A percentile compares a stretch with the other conserved stretches of the same genome.
These are phyloP conservation scores for Syncerus caffer DNA, from an alignment of 2,797 vertebrate genomes.

Conservation along the genomic window DNA sequence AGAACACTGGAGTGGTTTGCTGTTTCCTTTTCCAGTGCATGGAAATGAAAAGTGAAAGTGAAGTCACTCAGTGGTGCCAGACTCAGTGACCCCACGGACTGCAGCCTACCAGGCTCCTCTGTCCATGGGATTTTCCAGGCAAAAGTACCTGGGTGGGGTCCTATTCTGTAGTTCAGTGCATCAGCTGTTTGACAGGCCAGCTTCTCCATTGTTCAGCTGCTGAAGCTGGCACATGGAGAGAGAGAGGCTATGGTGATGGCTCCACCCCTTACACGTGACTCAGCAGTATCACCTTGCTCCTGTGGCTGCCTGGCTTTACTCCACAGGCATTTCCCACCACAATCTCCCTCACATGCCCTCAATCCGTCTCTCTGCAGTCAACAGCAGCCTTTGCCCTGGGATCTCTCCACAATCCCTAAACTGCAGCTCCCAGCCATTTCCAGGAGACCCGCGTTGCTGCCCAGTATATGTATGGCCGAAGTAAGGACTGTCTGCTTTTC, in stretches of 20 bases:
- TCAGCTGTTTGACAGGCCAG: not conserved
- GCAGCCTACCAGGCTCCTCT: too few species aligned
- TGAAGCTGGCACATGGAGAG: rapidly evolving
- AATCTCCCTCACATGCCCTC: rapidly evolving
- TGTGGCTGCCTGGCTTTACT: not conserved
- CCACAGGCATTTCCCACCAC: not conserved
- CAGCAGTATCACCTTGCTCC: not conserved
- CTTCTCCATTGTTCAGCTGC: not conserved
- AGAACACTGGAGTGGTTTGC: too few species aligned
- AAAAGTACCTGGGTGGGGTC: not conserved
- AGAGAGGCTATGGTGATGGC: not conserved
- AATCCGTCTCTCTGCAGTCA: not conserved
- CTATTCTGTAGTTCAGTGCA: not conserved
- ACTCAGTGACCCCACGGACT: too few species aligned
- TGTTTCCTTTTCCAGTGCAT: too few species aligned
- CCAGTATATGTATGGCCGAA: not conserved
- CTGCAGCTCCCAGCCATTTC: not conserved
- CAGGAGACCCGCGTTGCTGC: not conserved
- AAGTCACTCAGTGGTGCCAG: too few species aligned
- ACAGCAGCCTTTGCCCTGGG: not conserved
- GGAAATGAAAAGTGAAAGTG: too few species aligned
- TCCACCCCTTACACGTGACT: not conserved
- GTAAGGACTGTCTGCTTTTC: not conserved
- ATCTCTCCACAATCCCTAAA: not conserved
- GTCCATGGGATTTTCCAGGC: too few species aligned